Conservation (phyloP, 2,113 vertebrate genomes). For the Halichoerus grypus region DNA sequence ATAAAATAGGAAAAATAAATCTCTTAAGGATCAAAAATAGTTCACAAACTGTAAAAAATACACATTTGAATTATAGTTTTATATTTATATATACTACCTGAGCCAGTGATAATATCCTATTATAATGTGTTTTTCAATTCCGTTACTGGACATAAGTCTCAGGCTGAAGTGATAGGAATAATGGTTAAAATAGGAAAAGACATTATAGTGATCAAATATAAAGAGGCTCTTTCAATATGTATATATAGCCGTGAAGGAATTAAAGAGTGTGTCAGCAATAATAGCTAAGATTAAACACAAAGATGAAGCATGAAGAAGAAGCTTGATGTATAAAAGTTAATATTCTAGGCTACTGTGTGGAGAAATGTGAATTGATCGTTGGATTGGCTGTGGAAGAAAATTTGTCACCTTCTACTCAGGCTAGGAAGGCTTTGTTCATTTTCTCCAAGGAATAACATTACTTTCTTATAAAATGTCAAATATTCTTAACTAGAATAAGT, state of each 20-base stretch:
- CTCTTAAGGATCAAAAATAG: not conserved
- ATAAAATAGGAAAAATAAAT: slow-evolving; percentile 9
- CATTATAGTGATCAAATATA: not conserved
- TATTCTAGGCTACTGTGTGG: not conserved
- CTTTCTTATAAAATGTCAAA: slow-evolving; percentile 73
- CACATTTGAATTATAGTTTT: not conserved
- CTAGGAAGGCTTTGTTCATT: slow-evolving; percentile 61
- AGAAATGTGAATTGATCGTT: slow-evolving; percentile 24
- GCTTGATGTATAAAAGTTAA: not conserved
- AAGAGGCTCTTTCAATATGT: not conserved
- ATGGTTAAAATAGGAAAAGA: not conserved
- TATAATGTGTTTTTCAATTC: not conserved
- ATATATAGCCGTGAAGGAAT: not conserved
- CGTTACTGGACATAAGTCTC: not conserved
- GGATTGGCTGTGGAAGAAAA: not conserved
- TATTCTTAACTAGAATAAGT: slow-evolving; percentile 64
- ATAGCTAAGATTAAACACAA: not conserved
- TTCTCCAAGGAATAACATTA: slow-evolving; percentile 62
- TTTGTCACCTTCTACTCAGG: not conserved
- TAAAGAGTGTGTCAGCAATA: not conserved
- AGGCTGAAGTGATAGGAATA: not conserved
- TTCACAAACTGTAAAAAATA: not conserved
- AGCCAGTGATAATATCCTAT: not conserved
- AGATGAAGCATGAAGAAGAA: not conserved
- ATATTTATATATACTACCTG: not conserved